Conservation (phyloP, 2,888 invertebrate species). For the Lathronympha strigana region DNA sequence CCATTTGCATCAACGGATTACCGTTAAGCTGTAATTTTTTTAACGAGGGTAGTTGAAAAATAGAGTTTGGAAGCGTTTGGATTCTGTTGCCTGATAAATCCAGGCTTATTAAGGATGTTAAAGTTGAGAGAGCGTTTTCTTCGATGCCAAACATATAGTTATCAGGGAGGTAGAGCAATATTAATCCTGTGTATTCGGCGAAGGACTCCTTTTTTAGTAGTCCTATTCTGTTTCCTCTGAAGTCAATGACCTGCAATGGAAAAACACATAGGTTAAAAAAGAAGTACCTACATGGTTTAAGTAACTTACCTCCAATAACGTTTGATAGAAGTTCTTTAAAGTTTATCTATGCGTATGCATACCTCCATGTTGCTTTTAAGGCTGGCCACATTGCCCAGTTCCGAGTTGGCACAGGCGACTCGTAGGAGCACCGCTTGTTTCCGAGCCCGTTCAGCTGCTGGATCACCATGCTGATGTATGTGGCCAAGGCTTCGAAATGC, state of each 20-base stretch:
- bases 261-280: constrained; percentile 6
- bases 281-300: background rate
- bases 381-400: too few species aligned
- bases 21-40: constrained; percentile 85
- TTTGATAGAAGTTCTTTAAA: too few species aligned
- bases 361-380: too few species aligned
- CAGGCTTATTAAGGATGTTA: constrained; percentile 79
- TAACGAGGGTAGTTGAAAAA: constrained; percentile 84
- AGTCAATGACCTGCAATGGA: constrained; percentile 82
- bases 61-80: constrained; percentile 72
- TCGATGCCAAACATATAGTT: constrained; percentile 84
- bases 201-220: constrained; percentile 79
- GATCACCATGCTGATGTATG: too few species aligned
- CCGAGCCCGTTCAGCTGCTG: too few species aligned
- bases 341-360: too few species aligned
- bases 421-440: too few species aligned
- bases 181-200: constrained; percentile 77
- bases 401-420: too few species aligned
- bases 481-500: too few species aligned
- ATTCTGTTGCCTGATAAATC: constrained; percentile 84
- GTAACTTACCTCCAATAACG: too few species aligned
- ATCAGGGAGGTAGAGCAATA: constrained; percentile 82
- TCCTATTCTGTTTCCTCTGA: constrained; percentile 82
- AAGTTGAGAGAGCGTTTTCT: constrained; percentile 77
- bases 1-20: constrained; percentile 75